Evolutionary conservation across 1,140 invertebrate species (phyloP), one percentile per base, ranked within the genome.

Genomic region (Forficula auricularia): DNA sequence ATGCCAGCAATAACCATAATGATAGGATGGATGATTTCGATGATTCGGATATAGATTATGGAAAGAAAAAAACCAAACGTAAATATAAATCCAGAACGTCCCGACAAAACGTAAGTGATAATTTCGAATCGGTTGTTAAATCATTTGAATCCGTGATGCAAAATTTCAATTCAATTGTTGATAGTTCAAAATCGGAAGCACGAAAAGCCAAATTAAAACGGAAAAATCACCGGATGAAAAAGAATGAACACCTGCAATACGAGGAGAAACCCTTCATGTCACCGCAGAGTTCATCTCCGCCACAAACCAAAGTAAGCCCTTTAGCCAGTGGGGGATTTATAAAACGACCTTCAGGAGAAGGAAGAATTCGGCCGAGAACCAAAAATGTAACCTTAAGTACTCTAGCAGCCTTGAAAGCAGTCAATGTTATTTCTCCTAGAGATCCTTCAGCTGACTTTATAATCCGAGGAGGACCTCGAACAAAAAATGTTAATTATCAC

Each of bases 231-330:
- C 57, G 58, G 20, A 32, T 54, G 2, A 57, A 56, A 13, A 57
- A 63, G 38, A 57, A 62, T 3, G 54, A 65, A 33, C 60, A 68
- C 45, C 64, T 65, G 52, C 44, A 14, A 53, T 61, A 44, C 49
- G 54, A 15, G 47, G 60, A 50, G 32, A 56, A 50, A 39, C 56
- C 8, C 43, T n/a, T n/a, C n/a, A n/a, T n/a, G n/a, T 43, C 31
- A 49, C 40, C 49, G 6, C 32, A 52, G 9, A 48, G 64, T 2
- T 60, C 66, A 1, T 64, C 66, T 2, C 58, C 75, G 32, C 77
- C 76, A 0, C 72, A 75, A 49, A 80, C 79, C 76, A 79, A 79
- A 46, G 77, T 79, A 48, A 79, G 76, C 0, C 73, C 36, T 15
- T 38, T 42, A 13, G 4, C 4, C 60, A 63, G 7, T 57, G 57